A percentile compares a stretch with the other conserved stretches of the same genome.
Evolutionary conservation across 2,113 vertebrate species (phyloP).

Genomic region (Mionectes macconnelli): DNA sequence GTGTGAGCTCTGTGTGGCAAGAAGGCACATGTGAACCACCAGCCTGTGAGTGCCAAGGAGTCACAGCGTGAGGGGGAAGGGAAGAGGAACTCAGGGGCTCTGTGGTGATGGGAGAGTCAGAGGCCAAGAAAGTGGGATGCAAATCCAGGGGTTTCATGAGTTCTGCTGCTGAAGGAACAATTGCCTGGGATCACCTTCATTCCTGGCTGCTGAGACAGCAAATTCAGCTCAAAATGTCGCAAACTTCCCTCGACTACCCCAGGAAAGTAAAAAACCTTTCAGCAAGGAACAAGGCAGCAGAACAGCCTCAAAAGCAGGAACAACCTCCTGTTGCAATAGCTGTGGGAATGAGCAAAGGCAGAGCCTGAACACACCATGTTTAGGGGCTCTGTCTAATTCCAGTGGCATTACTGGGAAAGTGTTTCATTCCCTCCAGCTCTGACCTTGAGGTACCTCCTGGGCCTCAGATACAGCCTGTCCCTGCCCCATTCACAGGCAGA

Average conservation of each 20-base stretch:
- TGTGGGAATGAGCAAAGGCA: background rate
- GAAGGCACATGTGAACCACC: background rate
- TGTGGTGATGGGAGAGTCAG: background rate
- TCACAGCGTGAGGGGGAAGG: background rate
- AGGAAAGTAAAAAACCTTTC: background rate
- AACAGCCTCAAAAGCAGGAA: background rate
- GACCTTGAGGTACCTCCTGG: background rate
- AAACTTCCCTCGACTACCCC: background rate
- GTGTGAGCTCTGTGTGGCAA: background rate
- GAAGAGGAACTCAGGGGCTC: background rate
- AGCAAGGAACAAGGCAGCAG: background rate
- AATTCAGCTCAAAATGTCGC: constrained; percentile 17
- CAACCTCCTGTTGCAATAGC: background rate
- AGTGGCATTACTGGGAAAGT: background rate
- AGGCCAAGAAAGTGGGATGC: background rate
- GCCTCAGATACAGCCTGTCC: background rate
- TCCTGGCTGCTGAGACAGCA: constrained; percentile 37
- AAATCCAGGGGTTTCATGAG: constrained; percentile 40
- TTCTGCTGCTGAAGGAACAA: background rate
- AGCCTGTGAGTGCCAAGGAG: background rate
- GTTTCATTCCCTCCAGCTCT: background rate
- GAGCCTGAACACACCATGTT: background rate
- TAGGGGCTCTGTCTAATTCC: background rate
- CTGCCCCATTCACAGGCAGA: background rate
- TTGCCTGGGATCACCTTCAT: background rate